phyloP scores from a whole-genome alignment of 2,888 invertebrate species.

The Sisyra terminalis region DNA sequence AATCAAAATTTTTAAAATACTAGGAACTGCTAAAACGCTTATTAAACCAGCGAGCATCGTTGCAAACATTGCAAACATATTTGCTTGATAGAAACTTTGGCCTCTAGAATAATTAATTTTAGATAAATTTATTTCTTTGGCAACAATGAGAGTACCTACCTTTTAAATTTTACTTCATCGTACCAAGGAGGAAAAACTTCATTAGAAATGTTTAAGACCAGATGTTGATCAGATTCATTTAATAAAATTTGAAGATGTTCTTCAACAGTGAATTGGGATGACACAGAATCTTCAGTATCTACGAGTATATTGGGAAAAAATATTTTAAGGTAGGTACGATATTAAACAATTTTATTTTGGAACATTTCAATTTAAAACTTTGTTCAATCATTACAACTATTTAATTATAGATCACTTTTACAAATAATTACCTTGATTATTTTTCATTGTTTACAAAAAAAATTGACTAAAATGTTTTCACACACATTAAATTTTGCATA shows the following conservation, averaged over 20 bases:
- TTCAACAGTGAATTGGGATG: constrained; percentile 22
- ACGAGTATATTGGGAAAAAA: no score
- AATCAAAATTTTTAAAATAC: constrained; percentile 51
- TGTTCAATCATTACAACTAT: no score
- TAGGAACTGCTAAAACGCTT: constrained; percentile 55
- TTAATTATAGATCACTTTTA: no score
- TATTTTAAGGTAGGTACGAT: no score
- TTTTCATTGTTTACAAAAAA: no score
- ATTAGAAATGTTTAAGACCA: constrained; percentile 22
- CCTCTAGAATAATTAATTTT: constrained; percentile 35
- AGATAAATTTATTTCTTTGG: neutral
- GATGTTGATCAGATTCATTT: constrained; percentile 27
- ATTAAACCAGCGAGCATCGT: constrained; percentile 63
- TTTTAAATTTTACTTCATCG: constrained; percentile 44
- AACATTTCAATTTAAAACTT: no score
- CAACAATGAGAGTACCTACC: constrained; percentile 23
- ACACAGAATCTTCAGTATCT: no score
- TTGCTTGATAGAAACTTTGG: constrained; percentile 50
- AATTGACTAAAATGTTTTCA: neutral
- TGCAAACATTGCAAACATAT: constrained; percentile 50
- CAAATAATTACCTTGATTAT: no score
- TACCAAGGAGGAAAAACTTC: constrained; percentile 48
- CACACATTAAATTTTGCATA: neutral
- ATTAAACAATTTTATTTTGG: no score
- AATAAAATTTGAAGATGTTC: constrained; percentile 28